A percentile compares a stretch with the other conserved stretches of the same genome.
Conservation (phyloP, 2,888 invertebrate species). For the Platycheirus albimanus region DNA sequence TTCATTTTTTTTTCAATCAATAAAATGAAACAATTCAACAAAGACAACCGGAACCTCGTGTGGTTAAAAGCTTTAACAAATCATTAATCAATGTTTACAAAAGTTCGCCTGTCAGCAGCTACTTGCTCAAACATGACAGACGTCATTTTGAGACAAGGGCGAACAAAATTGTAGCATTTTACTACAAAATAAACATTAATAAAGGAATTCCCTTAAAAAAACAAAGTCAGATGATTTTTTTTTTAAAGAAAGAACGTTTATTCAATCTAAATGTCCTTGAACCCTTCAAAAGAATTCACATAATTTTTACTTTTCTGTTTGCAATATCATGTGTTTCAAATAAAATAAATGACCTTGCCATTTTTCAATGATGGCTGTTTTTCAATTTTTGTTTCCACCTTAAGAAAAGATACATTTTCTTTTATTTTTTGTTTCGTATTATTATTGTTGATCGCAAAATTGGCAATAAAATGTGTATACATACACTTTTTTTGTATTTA, state of each 20-base stretch:
- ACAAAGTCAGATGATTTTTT: neutral
- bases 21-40: neutral
- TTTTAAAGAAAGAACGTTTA: neutral
- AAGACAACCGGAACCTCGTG: too few relatives aligned
- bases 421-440: neutral
- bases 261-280: conserved; percentile 13
- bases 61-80: neutral
- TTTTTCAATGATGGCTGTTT: conserved; percentile 1
- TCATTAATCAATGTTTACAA: neutral
- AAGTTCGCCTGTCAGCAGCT: conserved; percentile 2
- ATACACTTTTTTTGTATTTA: neutral
- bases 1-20: neutral
- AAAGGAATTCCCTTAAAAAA: conserved; percentile 14
- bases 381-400: neutral
- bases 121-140: conserved; percentile 3
- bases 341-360: conserved; percentile 22
- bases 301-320: neutral
- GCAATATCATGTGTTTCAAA: conserved; percentile 10
- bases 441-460: neutral
- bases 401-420: neutral
- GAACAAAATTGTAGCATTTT: conserved; percentile 1
- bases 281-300: neutral
- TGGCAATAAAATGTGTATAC: neutral
- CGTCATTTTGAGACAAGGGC: conserved; percentile 13
- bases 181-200: conserved; percentile 2